phyloP scores from a whole-genome alignment of 2,797 vertebrate genomes.

The Cetoscarus ocellatus region DNA sequence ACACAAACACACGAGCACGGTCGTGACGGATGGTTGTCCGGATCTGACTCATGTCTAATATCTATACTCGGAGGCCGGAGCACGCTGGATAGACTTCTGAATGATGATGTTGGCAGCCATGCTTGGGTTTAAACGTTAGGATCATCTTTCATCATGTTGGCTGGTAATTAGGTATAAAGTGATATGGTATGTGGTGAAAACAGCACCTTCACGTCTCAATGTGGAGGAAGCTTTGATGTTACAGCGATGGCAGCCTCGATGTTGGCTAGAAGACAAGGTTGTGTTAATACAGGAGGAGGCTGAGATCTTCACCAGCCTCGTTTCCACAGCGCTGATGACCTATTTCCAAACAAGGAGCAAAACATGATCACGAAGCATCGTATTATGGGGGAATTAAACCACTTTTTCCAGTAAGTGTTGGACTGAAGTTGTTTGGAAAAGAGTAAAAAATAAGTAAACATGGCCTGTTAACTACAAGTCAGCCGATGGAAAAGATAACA shows the following conservation, averaged over 20 bases:
- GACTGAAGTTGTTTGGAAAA: too few species aligned
- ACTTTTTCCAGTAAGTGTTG: too few species aligned
- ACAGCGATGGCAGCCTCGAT: conserved; percentile 47
- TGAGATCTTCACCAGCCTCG: conserved; percentile 25
- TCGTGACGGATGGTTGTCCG: conserved; percentile 62
- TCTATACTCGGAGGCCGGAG: conserved; percentile 44
- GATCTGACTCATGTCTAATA: conserved; percentile 45
- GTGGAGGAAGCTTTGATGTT: conserved; percentile 56
- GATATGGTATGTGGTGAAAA: conserved; percentile 49
- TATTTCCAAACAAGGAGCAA: conserved; percentile 34
- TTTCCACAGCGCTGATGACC: conserved; percentile 44
- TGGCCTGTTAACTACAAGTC: too few species aligned
- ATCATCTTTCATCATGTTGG: conserved; percentile 18
- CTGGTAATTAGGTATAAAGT: conserved; percentile 29
- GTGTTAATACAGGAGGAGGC: conserved; percentile 31
- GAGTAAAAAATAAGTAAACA: too few species aligned
- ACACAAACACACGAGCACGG: conserved; percentile 39
- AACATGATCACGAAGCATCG: conserved; percentile 18
- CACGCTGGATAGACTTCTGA: conserved; percentile 18
- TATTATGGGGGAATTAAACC: conserved; percentile 5
- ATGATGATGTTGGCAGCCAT: conserved; percentile 32
- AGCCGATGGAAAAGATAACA: too few species aligned
- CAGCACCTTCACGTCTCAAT: conserved; percentile 30
- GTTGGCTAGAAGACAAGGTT: conserved; percentile 55
- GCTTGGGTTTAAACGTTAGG: conserved; percentile 29